Conservation (phyloP, 2,797 vertebrate species). For the Tokudaia tokunoshimensis region DNA sequence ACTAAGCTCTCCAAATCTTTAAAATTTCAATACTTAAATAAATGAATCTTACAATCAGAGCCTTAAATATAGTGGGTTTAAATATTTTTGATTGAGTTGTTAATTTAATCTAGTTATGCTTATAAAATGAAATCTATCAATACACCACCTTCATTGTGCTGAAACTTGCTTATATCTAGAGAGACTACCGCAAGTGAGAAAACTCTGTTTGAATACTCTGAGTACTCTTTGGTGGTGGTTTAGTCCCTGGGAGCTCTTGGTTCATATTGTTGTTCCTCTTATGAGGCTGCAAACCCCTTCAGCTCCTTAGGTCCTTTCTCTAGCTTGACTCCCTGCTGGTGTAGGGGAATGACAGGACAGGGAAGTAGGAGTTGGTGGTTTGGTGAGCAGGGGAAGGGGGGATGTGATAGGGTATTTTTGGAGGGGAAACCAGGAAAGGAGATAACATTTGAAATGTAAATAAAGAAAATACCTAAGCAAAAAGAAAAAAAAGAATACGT, state of each 20-base stretch:
- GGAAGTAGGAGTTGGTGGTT: too few relatives aligned
- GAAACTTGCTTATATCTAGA: neutral
- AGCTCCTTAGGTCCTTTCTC: too few relatives aligned
- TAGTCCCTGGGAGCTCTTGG: too few relatives aligned
- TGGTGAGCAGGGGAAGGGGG: too few relatives aligned
- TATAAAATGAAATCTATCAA: neutral
- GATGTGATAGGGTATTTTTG: too few relatives aligned
- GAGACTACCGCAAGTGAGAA: neutral
- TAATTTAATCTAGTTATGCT: constrained; percentile 1
- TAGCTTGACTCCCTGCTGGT: too few relatives aligned
- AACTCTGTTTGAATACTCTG: neutral
- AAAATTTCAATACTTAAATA: neutral
- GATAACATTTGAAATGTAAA: too few relatives aligned
- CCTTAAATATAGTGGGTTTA: neutral
- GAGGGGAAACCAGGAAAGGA: too few relatives aligned
- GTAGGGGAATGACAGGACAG: too few relatives aligned
- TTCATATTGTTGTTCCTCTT: too few relatives aligned
- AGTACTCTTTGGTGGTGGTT: neutral
- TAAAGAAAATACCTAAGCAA: too few relatives aligned
- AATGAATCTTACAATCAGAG: neutral
- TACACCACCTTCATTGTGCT: neutral
- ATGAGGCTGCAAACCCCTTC: too few relatives aligned
- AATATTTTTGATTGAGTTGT: neutral
- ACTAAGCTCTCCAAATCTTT: neutral
- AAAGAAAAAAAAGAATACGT: neutral